A percentile compares a stretch with the other conserved stretches of the same genome.
phyloP scores from a whole-genome alignment of 2,797 vertebrate species.

The Anniella stebbinsi region DNA sequence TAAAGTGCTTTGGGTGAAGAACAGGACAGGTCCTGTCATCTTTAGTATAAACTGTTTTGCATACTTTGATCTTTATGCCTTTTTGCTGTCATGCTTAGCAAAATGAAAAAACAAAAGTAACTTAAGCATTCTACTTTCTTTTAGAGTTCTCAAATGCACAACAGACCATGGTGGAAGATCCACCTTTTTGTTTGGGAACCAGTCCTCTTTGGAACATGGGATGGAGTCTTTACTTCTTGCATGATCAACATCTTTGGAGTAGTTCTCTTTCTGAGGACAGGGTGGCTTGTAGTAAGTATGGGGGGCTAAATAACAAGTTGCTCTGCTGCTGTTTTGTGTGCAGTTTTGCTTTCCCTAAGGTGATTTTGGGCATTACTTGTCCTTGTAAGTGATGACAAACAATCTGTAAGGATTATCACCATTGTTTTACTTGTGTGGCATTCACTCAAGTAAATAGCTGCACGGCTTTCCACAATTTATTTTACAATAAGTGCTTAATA shows the following conservation, averaged over 20 bases:
- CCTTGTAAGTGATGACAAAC: background rate
- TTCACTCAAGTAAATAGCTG: background rate
- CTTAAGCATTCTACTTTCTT: background rate
- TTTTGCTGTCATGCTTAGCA: background rate
- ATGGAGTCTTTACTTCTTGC: conserved; percentile 98
- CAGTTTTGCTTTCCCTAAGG: background rate
- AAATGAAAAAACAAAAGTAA: background rate
- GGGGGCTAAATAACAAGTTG: background rate
- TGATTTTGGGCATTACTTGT: background rate
- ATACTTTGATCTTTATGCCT: background rate
- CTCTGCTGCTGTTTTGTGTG: background rate
- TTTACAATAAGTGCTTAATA: background rate
- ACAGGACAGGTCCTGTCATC: background rate
- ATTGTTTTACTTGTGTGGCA: background rate
- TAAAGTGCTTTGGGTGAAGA: background rate
- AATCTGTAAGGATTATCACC: background rate
- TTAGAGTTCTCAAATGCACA: conserved; percentile 70
- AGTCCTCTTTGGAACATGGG: conserved; percentile 97
- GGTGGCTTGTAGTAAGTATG: conserved; percentile 95
- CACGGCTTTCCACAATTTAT: background rate
- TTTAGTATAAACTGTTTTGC: background rate
- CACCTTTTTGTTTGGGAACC: conserved; percentile 96
- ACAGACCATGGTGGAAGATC: conserved; percentile 95
- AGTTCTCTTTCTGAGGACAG: conserved; percentile 94
- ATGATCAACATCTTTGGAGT: conserved; percentile 99